Evolutionary conservation across 2,797 vertebrate species (phyloP).

Genomic region (Oreonectes daqikongensis): DNA sequence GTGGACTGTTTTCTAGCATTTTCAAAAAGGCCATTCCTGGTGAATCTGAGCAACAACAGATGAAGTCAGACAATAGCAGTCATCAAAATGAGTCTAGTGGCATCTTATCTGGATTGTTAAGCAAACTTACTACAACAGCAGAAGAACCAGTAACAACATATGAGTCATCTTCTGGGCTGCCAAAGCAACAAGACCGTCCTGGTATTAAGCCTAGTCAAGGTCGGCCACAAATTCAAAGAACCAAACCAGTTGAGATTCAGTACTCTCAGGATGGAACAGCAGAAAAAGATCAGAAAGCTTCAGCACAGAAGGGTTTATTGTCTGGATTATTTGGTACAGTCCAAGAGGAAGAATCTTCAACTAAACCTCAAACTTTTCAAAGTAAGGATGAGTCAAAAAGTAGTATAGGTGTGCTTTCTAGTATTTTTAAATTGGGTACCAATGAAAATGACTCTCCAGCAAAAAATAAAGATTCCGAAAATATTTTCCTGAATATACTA

Average conservation of each 20-base stretch:
- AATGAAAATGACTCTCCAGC: constrained; percentile 54
- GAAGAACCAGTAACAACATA: constrained; percentile 64
- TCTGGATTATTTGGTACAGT: constrained; percentile 79
- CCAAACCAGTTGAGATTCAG: constrained; percentile 70
- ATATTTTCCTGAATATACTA: constrained; percentile 68
- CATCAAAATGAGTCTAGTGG: constrained; percentile 68
- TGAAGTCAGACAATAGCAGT: constrained; percentile 51
- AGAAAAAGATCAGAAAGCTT: constrained; percentile 73
- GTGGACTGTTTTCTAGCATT: constrained; percentile 81
- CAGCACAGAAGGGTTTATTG: constrained; percentile 75
- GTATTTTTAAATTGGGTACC: constrained; percentile 66
- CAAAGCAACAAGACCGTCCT: constrained; percentile 57
- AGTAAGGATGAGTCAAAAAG: constrained; percentile 63
- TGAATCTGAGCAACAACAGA: constrained; percentile 61
- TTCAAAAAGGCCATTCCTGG: constrained; percentile 78
- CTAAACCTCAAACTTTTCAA: constrained; percentile 57
- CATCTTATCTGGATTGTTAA: constrained; percentile 74
- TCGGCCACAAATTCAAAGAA: constrained; percentile 72
- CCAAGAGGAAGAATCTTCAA: constrained; percentile 71
- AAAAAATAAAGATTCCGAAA: constrained; percentile 67
- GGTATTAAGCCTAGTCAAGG: constrained; percentile 57
- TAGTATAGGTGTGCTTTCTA: constrained; percentile 67
- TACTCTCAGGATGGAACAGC: constrained; percentile 63
- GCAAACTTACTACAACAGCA: constrained; percentile 67
- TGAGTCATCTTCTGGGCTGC: constrained; percentile 53